Evolutionary conservation across 2,797 vertebrate genomes (phyloP).

Genomic region (Acanthornis magna): DNA sequence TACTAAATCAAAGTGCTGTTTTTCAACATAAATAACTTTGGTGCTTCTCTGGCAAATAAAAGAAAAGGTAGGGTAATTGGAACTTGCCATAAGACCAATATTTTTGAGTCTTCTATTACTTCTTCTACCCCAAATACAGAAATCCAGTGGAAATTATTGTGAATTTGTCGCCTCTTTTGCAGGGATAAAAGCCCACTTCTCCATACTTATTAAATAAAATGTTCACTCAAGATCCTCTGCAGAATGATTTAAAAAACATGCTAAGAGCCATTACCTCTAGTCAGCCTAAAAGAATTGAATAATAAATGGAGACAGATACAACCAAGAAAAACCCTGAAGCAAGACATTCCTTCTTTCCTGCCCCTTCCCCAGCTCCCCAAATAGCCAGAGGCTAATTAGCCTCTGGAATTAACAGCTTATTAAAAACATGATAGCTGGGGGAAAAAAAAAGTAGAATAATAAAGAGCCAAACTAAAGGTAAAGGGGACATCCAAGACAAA

Average conservation of each 20-base stretch:
- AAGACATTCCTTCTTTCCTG: background rate
- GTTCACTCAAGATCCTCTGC: background rate
- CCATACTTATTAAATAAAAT: constrained; percentile 15
- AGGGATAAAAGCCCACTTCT: constrained; percentile 24
- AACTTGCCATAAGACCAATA: background rate
- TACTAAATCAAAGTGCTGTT: background rate
- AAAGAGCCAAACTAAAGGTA: background rate
- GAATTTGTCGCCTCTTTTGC: background rate
- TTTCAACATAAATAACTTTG: background rate
- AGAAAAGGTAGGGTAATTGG: background rate
- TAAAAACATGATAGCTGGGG: background rate
- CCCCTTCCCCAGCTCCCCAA: fast-evolving
- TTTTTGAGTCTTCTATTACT: background rate
- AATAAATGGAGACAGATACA: background rate
- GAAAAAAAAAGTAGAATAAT: background rate
- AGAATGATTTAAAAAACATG: constrained; percentile 10
- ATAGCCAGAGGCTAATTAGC: background rate
- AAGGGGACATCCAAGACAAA: background rate
- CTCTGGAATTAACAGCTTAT: background rate
- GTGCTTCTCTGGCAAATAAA: background rate
- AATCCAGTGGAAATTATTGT: constrained; percentile 22
- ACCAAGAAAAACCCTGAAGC: background rate
- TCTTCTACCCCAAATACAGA: background rate
- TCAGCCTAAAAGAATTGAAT: background rate
- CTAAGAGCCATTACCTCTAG: constrained; percentile 13